These are phyloP conservation scores for Salvelinus alpinus DNA, from an alignment of 2,113 vertebrate species.

Conservation along the genomic window DNA sequence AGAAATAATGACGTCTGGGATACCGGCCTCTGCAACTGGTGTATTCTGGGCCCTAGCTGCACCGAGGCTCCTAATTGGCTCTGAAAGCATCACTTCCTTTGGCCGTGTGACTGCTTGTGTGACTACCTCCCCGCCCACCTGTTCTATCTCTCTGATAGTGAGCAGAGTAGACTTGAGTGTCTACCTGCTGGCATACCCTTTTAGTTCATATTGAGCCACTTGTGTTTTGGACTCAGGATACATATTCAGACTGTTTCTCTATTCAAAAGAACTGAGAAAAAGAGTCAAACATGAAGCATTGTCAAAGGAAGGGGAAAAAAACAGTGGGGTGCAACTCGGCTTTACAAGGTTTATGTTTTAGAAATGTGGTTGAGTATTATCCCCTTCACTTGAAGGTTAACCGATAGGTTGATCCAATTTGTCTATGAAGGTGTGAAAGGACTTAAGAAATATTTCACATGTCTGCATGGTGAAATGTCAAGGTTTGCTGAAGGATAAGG, in stretches of 20 bases:
- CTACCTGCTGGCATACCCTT: not conserved
- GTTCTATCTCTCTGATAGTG: not conserved
- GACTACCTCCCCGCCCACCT: not conserved
- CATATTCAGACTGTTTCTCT: slow-evolving; percentile 21
- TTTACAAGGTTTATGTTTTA: slow-evolving; percentile 48
- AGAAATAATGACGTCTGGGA: slow-evolving; percentile 3
- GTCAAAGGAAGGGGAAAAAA: slow-evolving; percentile 42
- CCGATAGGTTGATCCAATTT: slow-evolving; percentile 78
- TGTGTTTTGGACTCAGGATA: slow-evolving; percentile 9
- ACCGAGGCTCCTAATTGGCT: slow-evolving; percentile 3
- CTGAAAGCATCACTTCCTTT: slow-evolving; percentile 8
- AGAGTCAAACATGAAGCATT: slow-evolving; percentile 35
- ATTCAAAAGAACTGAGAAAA: slow-evolving; percentile 19
- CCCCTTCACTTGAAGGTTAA: slow-evolving; percentile 73
- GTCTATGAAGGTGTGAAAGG: slow-evolving; percentile 70
- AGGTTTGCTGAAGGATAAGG: slow-evolving; percentile 72
- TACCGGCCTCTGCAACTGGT: not conserved
- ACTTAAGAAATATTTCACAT: slow-evolving; percentile 74
- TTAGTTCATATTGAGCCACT: slow-evolving; percentile 20
- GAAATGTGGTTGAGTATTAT: slow-evolving; percentile 68
- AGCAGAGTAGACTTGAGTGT: not conserved
- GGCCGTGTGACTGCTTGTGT: not conserved
- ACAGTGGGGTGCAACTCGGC: slow-evolving; percentile 11
- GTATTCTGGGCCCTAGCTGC: not conserved
- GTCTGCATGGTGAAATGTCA: slow-evolving; percentile 71